phyloP scores from a whole-genome alignment of 2,888 invertebrate species.

The Aricia artaxerxes region DNA sequence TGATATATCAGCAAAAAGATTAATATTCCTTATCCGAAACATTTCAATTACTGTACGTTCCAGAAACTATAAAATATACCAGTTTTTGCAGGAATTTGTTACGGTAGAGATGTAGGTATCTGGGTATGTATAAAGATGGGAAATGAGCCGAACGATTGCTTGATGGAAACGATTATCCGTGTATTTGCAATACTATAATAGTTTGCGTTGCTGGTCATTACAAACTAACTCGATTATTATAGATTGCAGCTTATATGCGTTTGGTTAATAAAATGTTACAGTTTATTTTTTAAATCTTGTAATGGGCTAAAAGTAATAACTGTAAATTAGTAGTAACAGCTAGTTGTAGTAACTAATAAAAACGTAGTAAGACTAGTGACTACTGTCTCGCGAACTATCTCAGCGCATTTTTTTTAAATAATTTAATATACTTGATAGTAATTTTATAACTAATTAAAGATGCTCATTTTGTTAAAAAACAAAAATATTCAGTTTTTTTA shows the following conservation, averaged over 20 bases:
- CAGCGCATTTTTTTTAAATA: too few relatives aligned
- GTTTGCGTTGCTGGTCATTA: background rate
- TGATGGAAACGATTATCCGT: background rate
- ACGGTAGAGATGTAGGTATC: background rate
- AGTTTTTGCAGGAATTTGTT: background rate
- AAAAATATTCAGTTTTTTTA: too few relatives aligned
- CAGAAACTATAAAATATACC: background rate
- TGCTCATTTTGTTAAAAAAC: too few relatives aligned
- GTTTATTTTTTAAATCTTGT: too few relatives aligned
- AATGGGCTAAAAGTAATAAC: too few relatives aligned
- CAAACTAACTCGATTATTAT: background rate
- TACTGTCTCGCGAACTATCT: too few relatives aligned
- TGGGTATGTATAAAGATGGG: background rate
- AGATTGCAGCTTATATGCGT: background rate
- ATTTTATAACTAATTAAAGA: too few relatives aligned
- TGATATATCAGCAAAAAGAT: conserved; percentile 14
- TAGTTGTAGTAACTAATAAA: too few relatives aligned
- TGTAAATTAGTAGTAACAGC: too few relatives aligned
- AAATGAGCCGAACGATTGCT: background rate
- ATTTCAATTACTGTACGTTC: background rate
- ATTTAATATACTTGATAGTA: too few relatives aligned
- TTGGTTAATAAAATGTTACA: too few relatives aligned
- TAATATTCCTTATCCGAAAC: conserved; percentile 12
- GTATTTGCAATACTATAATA: background rate
- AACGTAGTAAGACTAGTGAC: too few relatives aligned